Percentiles rank a stretch among this genome's conserved stretches.
Evolutionary conservation across 2,797 vertebrate genomes (phyloP).

Genomic region (Masticophis lateralis): DNA sequence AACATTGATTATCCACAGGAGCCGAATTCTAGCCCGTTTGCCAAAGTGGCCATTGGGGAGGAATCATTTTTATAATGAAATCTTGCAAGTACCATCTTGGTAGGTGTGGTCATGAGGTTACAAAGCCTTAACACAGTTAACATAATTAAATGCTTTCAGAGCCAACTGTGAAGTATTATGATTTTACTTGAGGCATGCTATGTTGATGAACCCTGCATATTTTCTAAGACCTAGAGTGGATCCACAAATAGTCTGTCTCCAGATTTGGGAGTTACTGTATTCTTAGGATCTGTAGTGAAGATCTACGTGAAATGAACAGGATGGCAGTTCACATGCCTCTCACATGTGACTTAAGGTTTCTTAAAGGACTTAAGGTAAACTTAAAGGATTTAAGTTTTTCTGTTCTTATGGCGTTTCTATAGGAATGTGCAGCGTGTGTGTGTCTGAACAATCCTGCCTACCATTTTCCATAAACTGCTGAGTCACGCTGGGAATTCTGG

Average conservation of each 20-base stretch:
- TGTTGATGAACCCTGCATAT: neutral
- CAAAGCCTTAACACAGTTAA: neutral
- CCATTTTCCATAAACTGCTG: neutral
- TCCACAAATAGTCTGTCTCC: neutral
- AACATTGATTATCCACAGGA: neutral
- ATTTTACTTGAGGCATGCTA: neutral
- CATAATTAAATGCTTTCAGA: neutral
- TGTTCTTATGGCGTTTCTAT: neutral
- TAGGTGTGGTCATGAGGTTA: neutral
- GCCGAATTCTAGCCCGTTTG: neutral
- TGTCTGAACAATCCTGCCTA: neutral
- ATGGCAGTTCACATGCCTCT: neutral
- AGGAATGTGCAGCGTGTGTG: neutral
- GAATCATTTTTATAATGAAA: neutral
- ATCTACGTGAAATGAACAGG: neutral
- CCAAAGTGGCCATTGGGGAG: neutral
- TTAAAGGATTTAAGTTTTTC: rapidly evolving
- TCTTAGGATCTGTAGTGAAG: neutral
- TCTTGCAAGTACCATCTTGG: neutral
- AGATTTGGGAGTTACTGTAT: neutral
- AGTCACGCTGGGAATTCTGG: rapidly evolving
- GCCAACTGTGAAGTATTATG: neutral
- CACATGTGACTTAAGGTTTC: too few relatives aligned
- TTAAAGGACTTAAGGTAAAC: too few relatives aligned
- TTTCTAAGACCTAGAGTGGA: neutral